A percentile compares a stretch with the other conserved stretches of the same genome.
phyloP scores from a whole-genome alignment of 1,140 invertebrate genomes.

The Scaptomyza pallida region DNA sequence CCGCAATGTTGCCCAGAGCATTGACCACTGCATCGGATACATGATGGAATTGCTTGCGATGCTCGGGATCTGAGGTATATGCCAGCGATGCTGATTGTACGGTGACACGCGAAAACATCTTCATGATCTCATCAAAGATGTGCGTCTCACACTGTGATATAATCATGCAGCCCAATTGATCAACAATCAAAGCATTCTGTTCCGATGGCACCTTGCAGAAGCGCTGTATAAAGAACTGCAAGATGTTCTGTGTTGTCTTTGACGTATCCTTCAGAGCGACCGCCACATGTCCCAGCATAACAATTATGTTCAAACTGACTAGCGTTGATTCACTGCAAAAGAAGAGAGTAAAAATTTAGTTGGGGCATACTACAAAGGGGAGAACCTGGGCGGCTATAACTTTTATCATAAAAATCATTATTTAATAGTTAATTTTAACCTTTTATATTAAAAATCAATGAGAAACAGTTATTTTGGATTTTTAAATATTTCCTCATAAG shows the following conservation, averaged over 20 bases:
- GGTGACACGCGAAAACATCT: slow-evolving; percentile 98
- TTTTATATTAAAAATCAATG: too few relatives aligned
- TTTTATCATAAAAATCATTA: too few relatives aligned
- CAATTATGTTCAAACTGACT: slow-evolving; percentile 98
- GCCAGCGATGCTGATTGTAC: slow-evolving; percentile 96
- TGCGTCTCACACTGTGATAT: slow-evolving; percentile 93
- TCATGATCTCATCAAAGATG: slow-evolving; percentile 98
- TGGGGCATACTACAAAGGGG: too few relatives aligned
- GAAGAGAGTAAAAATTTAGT: too few relatives aligned
- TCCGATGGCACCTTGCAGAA: slow-evolving; percentile 95
- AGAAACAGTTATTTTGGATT: too few relatives aligned
- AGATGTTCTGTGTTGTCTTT: slow-evolving; percentile 96
- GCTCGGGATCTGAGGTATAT: slow-evolving; percentile 90
- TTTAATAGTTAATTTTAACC: too few relatives aligned
- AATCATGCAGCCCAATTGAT: slow-evolving; percentile 98
- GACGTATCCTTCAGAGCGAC: slow-evolving; percentile 96
- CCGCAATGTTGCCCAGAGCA: slow-evolving; percentile 96
- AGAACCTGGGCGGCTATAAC: too few relatives aligned
- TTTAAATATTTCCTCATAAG: too few relatives aligned
- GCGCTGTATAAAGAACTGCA: slow-evolving; percentile 98
- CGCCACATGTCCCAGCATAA: slow-evolving; percentile 98
- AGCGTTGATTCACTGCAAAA: slow-evolving; percentile 91
- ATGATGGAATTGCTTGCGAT: slow-evolving; percentile 87
- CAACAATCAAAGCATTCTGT: slow-evolving; percentile 97
- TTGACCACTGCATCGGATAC: slow-evolving; percentile 97